Evolutionary conservation across 2,888 invertebrate species (phyloP).

Genomic region (Lycaena phlaeas): DNA sequence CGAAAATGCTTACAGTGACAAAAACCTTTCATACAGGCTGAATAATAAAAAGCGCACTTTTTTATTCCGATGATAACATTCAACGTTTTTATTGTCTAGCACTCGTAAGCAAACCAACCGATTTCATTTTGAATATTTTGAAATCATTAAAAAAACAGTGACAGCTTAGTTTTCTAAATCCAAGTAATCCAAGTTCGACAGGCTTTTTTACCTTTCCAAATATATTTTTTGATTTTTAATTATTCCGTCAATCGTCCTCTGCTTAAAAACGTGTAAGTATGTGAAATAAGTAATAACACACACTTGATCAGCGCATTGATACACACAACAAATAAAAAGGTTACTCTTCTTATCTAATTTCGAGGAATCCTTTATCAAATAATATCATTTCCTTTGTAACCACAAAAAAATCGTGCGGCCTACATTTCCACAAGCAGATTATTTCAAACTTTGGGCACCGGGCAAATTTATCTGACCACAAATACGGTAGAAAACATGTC

Average conservation of each 20-base stretch:
- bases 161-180: too few species aligned
- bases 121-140: background rate
- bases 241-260: too few species aligned
- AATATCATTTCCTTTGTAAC: too few species aligned
- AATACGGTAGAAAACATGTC: conserved; percentile 23
- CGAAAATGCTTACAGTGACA: conserved; percentile 19
- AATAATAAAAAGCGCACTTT: conserved; percentile 18
- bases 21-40: conserved; percentile 19
- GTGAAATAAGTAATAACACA: too few species aligned
- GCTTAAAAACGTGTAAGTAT: too few species aligned
- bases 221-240: too few species aligned
- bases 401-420: background rate
- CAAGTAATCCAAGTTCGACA: too few species aligned
- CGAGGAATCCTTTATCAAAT: too few species aligned
- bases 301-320: too few species aligned
- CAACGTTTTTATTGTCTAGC: conserved; percentile 9
- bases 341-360: too few species aligned
- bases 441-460: conserved; percentile 52
- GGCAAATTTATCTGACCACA: conserved; percentile 38
- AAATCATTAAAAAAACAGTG: background rate
- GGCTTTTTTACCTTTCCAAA: too few species aligned
- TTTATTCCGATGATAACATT: conserved; percentile 11
- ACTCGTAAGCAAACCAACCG: background rate
- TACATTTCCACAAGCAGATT: conserved; percentile 54
- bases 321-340: too few species aligned